phyloP scores from a whole-genome alignment of 2,797 vertebrate species.

The Bryconaethiops microstoma region DNA sequence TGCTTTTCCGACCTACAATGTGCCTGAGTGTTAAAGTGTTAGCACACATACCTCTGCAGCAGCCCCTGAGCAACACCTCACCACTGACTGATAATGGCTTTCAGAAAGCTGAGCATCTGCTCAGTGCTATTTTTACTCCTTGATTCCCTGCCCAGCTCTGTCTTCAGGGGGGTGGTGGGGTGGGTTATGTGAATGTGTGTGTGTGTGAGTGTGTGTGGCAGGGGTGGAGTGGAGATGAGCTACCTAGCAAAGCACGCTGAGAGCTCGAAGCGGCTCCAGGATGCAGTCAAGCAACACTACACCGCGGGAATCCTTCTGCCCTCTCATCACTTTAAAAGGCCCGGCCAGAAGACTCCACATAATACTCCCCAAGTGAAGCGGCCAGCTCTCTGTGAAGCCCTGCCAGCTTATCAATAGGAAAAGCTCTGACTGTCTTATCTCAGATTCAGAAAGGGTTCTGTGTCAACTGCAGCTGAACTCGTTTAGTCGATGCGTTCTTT shows the following conservation, averaged over 20 bases:
- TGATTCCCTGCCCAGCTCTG: slow-evolving; percentile 49
- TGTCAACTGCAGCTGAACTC: slow-evolving; percentile 18
- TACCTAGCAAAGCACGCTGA: slow-evolving; percentile 29
- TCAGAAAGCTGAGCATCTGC: slow-evolving; percentile 58
- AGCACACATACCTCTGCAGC: slow-evolving; percentile 45
- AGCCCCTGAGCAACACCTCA: slow-evolving; percentile 51
- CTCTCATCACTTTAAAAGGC: slow-evolving; percentile 25
- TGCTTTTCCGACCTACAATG: slow-evolving; percentile 32
- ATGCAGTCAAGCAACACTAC: slow-evolving; percentile 10
- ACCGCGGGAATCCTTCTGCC: slow-evolving; percentile 3
- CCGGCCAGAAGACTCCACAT: slow-evolving; percentile 24
- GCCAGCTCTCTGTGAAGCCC: slow-evolving; percentile 32
- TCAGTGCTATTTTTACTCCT: slow-evolving; percentile 57
- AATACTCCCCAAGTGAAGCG: slow-evolving; percentile 14
- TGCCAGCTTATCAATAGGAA: slow-evolving; percentile 28
- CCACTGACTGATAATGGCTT: slow-evolving; percentile 60
- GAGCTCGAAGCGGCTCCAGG: slow-evolving; percentile 11
- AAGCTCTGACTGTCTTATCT: slow-evolving; percentile 31
- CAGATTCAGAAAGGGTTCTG: slow-evolving; percentile 14
- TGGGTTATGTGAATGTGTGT: not conserved
- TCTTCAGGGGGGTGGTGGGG: slow-evolving; percentile 41
- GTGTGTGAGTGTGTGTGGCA: not conserved
- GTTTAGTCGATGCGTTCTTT: slow-evolving; percentile 33
- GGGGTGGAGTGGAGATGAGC: slow-evolving; percentile 3
- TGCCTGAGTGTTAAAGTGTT: slow-evolving; percentile 46